Evolutionary conservation across 2,888 invertebrate species (phyloP).

Genomic region (Synanthedon myopaeformis): DNA sequence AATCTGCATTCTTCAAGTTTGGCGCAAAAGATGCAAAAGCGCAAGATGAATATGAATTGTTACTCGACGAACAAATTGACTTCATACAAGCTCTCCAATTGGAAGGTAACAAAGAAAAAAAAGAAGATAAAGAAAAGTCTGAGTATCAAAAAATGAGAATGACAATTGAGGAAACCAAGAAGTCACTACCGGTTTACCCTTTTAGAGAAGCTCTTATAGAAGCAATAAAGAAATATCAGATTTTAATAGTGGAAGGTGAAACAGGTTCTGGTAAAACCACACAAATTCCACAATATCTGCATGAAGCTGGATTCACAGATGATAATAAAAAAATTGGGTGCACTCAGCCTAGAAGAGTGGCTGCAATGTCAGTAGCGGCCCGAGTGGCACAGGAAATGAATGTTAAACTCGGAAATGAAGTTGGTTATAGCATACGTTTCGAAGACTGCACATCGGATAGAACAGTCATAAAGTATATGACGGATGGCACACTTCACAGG

Average conservation of each 20-base stretch:
- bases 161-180: slow-evolving; percentile 91
- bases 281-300: slow-evolving; percentile 97
- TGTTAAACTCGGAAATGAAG: slow-evolving; percentile 94
- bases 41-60: slow-evolving; percentile 88
- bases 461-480: slow-evolving; percentile 98
- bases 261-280: slow-evolving; percentile 99
- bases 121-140: slow-evolving; percentile 73
- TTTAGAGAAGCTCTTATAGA: slow-evolving; percentile 89
- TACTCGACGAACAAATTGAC: slow-evolving; percentile 97
- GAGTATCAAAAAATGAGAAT: slow-evolving; percentile 76
- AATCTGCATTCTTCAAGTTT: slow-evolving; percentile 91
- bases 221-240: slow-evolving; percentile 90
- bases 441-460: slow-evolving; percentile 99
- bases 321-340: slow-evolving; percentile 94
- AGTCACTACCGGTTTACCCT: slow-evolving; percentile 93
- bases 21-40: slow-evolving; percentile 88
- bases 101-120: slow-evolving; percentile 75
- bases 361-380: slow-evolving; percentile 99
- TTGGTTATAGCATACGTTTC: slow-evolving; percentile 93
- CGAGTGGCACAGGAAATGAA: slow-evolving; percentile 98
- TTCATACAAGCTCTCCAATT: slow-evolving; percentile 92
- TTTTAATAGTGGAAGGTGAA: slow-evolving; percentile 97
- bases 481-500: slow-evolving; percentile 96
- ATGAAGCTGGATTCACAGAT: slow-evolving; percentile 90
- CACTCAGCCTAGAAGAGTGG: slow-evolving; percentile 96